Evolutionary conservation across 2,113 vertebrate species (phyloP).

Genomic region (Ailuropoda melanoleuca): DNA sequence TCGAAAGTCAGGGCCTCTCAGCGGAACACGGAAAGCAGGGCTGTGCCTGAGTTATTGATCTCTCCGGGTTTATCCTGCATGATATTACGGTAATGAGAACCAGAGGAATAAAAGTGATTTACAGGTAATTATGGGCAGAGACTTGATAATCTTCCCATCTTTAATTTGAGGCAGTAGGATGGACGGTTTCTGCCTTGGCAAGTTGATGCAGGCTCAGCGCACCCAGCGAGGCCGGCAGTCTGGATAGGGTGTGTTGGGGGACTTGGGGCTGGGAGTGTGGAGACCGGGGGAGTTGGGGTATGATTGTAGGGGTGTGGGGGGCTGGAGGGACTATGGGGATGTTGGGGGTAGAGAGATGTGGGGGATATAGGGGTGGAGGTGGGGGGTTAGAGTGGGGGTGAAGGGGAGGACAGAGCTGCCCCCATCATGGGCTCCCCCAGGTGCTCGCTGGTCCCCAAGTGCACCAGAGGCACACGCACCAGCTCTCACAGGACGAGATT

Average conservation of each 20-base stretch:
- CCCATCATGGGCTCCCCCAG: rapidly evolving
- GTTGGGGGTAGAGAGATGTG: rapidly evolving
- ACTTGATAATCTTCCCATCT: not conserved
- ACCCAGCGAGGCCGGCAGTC: not conserved
- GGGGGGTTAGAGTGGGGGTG: rapidly evolving
- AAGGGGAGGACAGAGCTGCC: not conserved
- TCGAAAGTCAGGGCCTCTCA: rapidly evolving
- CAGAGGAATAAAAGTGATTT: not conserved
- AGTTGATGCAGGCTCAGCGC: not conserved
- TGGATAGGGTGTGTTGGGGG: not conserved
- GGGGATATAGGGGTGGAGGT: rapidly evolving
- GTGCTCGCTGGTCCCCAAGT: rapidly evolving
- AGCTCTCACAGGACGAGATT: rapidly evolving
- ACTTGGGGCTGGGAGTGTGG: rapidly evolving
- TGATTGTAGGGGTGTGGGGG: rapidly evolving
- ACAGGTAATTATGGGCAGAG: not conserved
- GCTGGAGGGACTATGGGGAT: not conserved
- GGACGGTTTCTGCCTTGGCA: rapidly evolving
- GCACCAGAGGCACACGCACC: rapidly evolving
- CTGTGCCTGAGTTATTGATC: not conserved
- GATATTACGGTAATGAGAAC: not conserved
- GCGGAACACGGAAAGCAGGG: rapidly evolving
- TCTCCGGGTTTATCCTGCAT: not conserved
- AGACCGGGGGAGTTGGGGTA: not conserved
- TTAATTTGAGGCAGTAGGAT: not conserved